phyloP scores from a whole-genome alignment of 2,797 vertebrate species.

The Gephyroberyx darwinii region DNA sequence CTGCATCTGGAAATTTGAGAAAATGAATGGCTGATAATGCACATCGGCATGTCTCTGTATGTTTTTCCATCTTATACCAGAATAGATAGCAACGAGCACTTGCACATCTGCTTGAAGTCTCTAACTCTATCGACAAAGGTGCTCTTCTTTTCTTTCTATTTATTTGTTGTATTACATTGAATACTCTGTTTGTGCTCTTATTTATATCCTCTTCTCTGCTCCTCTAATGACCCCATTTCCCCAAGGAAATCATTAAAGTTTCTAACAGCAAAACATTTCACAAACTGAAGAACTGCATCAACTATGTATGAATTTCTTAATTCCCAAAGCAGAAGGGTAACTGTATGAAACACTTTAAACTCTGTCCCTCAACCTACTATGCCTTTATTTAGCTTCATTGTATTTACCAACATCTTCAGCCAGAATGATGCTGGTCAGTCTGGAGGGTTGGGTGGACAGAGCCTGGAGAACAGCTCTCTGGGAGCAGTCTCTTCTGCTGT shows the following conservation, averaged over 20 bases:
- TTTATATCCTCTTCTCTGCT: no score
- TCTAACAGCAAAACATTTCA: no score
- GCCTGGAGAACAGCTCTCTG: slow-evolving; percentile 90
- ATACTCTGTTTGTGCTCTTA: no score
- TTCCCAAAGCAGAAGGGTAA: background rate
- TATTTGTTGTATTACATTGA: no score
- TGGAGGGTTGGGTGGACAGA: slow-evolving; percentile 85
- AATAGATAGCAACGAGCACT: no score
- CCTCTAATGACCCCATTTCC: no score
- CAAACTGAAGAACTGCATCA: no score
- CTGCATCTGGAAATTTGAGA: background rate
- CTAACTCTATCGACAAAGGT: no score
- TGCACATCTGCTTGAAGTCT: no score
- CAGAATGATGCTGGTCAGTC: slow-evolving; percentile 93
- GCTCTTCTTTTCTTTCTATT: no score
- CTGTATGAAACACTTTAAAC: background rate
- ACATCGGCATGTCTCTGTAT: background rate
- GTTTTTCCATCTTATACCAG: no score
- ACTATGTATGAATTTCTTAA: background rate
- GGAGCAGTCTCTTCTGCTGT: slow-evolving; percentile 84
- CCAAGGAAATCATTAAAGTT: no score
- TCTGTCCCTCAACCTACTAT: background rate
- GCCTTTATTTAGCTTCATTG: background rate
- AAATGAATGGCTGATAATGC: background rate
- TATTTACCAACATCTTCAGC: slow-evolving; percentile 92